phyloP scores from a whole-genome alignment of 2,888 invertebrate species.

The Homarus gammarus region DNA sequence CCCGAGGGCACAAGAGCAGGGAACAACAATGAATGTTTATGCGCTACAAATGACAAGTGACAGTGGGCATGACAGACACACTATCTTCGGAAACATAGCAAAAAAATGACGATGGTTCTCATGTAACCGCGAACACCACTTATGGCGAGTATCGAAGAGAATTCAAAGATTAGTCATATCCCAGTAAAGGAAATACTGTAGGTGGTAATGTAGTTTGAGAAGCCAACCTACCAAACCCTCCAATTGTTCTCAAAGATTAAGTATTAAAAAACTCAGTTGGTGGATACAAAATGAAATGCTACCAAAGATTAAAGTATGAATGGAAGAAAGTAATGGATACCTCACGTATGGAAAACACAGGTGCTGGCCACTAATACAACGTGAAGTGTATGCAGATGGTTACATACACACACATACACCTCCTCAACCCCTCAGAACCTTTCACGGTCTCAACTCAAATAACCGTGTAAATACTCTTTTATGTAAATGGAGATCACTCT shows the following conservation, averaged over 20 bases:
- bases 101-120: too few species aligned
- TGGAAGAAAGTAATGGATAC: neutral
- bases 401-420: neutral
- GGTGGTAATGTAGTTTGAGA: neutral
- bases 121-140: too few species aligned
- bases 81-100: too few species aligned
- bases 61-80: too few species aligned
- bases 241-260: neutral
- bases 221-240: too few species aligned
- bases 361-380: neutral
- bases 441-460: neutral
- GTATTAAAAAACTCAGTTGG: neutral
- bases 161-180: neutral
- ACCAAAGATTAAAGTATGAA: neutral
- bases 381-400: neutral
- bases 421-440: conserved; percentile 6
- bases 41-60: too few species aligned
- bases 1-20: too few species aligned
- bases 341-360: neutral
- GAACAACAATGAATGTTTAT: too few species aligned
- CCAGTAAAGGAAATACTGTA: neutral
- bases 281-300: neutral
- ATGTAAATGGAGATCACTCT: neutral
- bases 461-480: neutral
- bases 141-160: neutral